Base-by-base conservation (phyloP, 37 sponge, comb jelly and placozoan species). In the Chondrosia reniformis region DNA sequence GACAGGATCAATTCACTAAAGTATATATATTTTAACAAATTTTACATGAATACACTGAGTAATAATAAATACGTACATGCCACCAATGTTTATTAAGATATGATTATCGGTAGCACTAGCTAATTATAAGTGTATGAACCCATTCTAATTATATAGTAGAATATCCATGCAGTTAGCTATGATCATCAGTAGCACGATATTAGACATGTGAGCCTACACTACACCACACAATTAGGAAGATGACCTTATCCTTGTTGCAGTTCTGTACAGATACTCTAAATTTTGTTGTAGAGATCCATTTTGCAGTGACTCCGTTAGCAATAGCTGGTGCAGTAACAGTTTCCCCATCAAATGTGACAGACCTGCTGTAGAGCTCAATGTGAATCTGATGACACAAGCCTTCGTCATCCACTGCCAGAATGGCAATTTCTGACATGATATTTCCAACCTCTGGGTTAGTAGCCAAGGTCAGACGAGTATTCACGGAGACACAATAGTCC, bases 251-350 rank as follows among this genome's bases (percentile, higher is more conserved):
- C 4, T 41, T 41, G 0, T 77, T 58, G 37, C 77, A 77, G 61
- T 77, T 77, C 5, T 59, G 77, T 56, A 77, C 77, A 77, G 77
- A 1, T 17, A 77, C 45, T 4, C 61, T 25, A 24, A 45, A 59
- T 32, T 45, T 77, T 38, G 39, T 44, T 19, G 44, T 34, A 19
- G 42, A 39, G 44, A 43, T 69, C 10, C 10, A 17, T 7, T 43
- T 7, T 38, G 24, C 1, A 25, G 42, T 69, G 5, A 41, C 72
- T 21, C 41, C 24, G 3, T 34, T 21, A 41, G 15, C 22, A 41
- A 24, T 34, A 2, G 25, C 22, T 31, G 44, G 25, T n/a, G n/a
- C n/a, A 3, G 17, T 25, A 41, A 69, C 43, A 41, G 54, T 25
- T 30, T 32, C 15, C 21, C 61, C 77, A 56, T 77, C 58, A 41